A percentile compares a stretch with the other conserved stretches of the same genome.
phyloP scores from a whole-genome alignment of 2,797 vertebrate genomes.

The Pagetopsis macropterus region DNA sequence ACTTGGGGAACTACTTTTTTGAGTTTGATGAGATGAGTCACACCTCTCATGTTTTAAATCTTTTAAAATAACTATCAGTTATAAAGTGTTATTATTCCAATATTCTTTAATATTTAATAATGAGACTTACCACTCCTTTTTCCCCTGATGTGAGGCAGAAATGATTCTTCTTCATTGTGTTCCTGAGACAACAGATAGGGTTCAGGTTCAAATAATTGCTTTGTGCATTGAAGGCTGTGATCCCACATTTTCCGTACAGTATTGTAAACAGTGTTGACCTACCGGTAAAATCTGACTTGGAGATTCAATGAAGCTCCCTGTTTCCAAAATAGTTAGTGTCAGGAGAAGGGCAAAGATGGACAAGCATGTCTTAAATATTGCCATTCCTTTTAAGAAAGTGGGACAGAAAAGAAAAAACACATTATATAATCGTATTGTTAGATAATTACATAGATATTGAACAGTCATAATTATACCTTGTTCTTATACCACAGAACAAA shows the following conservation, averaged over 20 bases:
- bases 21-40: not conserved
- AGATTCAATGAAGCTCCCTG: slow-evolving; percentile 30
- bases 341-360: slow-evolving; percentile 47
- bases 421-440: not conserved
- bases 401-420: not conserved
- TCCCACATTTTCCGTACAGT: slow-evolving; percentile 33
- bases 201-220: not conserved
- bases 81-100: not conserved
- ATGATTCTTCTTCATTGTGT: slow-evolving; percentile 23
- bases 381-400: slow-evolving; percentile 64
- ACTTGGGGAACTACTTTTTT: not conserved
- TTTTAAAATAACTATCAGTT: not conserved
- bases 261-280: slow-evolving; percentile 33
- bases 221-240: not conserved
- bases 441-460: not conserved
- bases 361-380: slow-evolving; percentile 39
- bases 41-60: not conserved
- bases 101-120: not conserved
- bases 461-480: too few species aligned
- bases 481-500: too few species aligned
- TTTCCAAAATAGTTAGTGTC: slow-evolving; percentile 57
- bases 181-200: slow-evolving; percentile 31
- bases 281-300: slow-evolving; percentile 43
- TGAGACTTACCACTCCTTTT: slow-evolving; percentile 61
- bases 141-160: slow-evolving; percentile 41